phyloP scores from a whole-genome alignment of 2,797 vertebrate species.

The Ciconia nigra region DNA sequence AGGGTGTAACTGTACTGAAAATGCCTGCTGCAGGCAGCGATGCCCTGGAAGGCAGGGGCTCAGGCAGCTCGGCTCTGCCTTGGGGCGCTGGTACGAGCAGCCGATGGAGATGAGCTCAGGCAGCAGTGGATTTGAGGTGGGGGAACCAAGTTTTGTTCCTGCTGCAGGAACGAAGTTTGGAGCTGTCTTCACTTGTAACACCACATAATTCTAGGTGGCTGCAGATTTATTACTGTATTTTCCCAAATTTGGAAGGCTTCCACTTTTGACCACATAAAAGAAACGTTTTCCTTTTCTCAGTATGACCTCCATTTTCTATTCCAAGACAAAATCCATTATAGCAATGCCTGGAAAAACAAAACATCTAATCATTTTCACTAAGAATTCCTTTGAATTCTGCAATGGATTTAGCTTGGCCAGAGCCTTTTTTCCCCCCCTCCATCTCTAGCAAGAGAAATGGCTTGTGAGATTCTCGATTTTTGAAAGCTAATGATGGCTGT shows the following conservation, averaged over 20 bases:
- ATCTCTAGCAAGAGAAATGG: neutral
- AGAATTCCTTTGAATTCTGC: neutral
- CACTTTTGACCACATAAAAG: slow-evolving; percentile 47
- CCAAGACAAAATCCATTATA: slow-evolving; percentile 20
- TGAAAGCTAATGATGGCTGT: neutral
- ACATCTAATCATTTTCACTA: neutral
- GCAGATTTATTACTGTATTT: slow-evolving; percentile 47
- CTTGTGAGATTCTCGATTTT: neutral
- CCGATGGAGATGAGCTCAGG: neutral
- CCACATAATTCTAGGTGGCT: slow-evolving; percentile 53
- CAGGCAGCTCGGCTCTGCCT: neutral
- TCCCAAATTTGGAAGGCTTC: slow-evolving; percentile 41
- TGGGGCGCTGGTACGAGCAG: rapidly evolving
- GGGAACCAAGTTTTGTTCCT: neutral
- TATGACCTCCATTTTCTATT: slow-evolving; percentile 49
- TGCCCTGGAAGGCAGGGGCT: neutral
- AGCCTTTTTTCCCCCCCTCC: rapidly evolving
- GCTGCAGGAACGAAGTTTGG: neutral
- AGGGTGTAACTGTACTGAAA: neutral
- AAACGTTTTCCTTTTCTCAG: slow-evolving; percentile 28
- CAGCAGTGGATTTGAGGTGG: neutral
- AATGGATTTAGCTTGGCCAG: neutral
- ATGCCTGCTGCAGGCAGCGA: neutral
- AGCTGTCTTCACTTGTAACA: slow-evolving; percentile 57
- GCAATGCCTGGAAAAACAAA: slow-evolving; percentile 1